These are phyloP conservation scores for Apoda limacodes DNA, from an alignment of 2,888 invertebrate genomes.

Conservation along the genomic window DNA sequence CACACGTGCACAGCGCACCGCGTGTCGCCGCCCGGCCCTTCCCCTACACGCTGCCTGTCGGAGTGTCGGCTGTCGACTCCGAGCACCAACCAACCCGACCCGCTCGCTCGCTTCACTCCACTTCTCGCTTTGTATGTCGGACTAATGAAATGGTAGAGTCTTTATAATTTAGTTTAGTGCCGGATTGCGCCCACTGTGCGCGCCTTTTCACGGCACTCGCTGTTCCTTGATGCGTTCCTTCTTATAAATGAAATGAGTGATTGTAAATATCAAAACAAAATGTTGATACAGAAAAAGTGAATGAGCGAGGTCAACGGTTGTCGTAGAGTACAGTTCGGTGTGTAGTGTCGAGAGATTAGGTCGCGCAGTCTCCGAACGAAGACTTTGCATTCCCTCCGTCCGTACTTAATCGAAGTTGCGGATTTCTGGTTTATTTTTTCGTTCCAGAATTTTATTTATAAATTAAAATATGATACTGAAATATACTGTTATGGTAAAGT, in stretches of 20 bases:
- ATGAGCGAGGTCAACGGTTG: conserved; percentile 41
- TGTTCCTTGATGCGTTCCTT: background rate
- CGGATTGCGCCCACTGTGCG: conserved; percentile 35
- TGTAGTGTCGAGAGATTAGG: conserved; percentile 24
- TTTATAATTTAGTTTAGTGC: conserved; percentile 52
- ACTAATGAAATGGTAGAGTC: conserved; percentile 36
- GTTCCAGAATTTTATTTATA: too few relatives aligned
- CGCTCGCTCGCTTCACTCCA: conserved; percentile 12
- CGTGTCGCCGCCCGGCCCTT: conserved; percentile 12
- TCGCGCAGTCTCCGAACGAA: conserved; percentile 38
- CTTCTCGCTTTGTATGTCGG: background rate
- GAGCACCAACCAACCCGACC: conserved; percentile 13
- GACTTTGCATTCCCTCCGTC: too few relatives aligned
- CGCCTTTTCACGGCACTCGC: too few relatives aligned
- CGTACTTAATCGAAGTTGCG: too few relatives aligned
- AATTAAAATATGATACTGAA: too few relatives aligned
- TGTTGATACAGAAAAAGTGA: conserved; percentile 25
- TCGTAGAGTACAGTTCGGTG: conserved; percentile 22
- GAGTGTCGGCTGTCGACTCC: conserved; percentile 15
- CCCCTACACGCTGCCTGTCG: conserved; percentile 15
- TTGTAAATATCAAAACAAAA: too few relatives aligned
- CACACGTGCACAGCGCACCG: conserved; percentile 15
- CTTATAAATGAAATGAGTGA: background rate
- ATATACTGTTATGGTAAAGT: too few relatives aligned
- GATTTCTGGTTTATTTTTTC: too few relatives aligned